These are phyloP conservation scores for crab-eating macaque (Macaca fascicularis) DNA, from an alignment of 2,113 vertebrate genomes.

Conservation along the genomic window T2T-MFA8v1.1 NC_088384.1:26254001-26254500, in stretches of 20 bases:
- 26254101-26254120: too few species aligned
- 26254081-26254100: too few species aligned
- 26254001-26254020: background rate
- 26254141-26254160: too few species aligned
- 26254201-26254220: too few species aligned
- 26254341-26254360: background rate
- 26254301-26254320: background rate
- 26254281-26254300: background rate
- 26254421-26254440: background rate
- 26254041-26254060: background rate
- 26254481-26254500: background rate
- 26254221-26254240: background rate
- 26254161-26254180: too few species aligned
- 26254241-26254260: background rate
- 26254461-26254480: background rate
- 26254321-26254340: background rate
- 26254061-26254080: accelerated
- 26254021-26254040: background rate
- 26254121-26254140: too few species aligned
- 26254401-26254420: background rate
- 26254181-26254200: too few species aligned
- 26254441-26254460: background rate
- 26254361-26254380: background rate
- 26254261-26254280: background rate
- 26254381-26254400: background rate